These are phyloP conservation scores for Micronycteris hirsuta DNA, from an alignment of 2,113 vertebrate genomes.

Conservation along the genomic window DNA sequence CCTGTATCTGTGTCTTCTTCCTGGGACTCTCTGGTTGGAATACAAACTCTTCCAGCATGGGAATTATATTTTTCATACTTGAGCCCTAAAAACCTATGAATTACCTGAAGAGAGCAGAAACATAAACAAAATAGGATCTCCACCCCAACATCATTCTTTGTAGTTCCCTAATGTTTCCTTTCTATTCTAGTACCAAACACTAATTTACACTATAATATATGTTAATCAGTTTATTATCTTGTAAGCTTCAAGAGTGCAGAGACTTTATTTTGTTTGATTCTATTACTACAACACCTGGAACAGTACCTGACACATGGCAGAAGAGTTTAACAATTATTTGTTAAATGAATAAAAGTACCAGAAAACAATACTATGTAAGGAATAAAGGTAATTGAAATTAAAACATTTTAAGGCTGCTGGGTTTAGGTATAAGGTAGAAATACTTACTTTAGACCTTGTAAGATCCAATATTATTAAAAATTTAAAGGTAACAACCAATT, in stretches of 20 bases:
- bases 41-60: not conserved
- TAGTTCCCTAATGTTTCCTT: not conserved
- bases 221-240: not conserved
- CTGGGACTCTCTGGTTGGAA: not conserved
- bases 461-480: not conserved
- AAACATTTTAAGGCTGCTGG: not conserved
- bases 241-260: not conserved
- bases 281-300: not conserved
- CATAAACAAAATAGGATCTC: not conserved
- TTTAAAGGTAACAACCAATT: not conserved
- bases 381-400: not conserved
- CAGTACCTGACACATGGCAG: not conserved
- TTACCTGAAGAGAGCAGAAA: not conserved
- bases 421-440: not conserved
- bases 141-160: not conserved
- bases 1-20: not conserved
- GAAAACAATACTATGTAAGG: not conserved
- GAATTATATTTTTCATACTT: not conserved
- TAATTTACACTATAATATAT: not conserved
- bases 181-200: not conserved
- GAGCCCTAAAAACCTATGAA: not conserved
- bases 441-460: not conserved
- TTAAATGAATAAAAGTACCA: not conserved
- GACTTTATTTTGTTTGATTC: not conserved
- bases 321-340: not conserved